These are phyloP conservation scores for Echinops telfairi DNA, from an alignment of 2,113 vertebrate species.

Conservation along the genomic window DNA sequence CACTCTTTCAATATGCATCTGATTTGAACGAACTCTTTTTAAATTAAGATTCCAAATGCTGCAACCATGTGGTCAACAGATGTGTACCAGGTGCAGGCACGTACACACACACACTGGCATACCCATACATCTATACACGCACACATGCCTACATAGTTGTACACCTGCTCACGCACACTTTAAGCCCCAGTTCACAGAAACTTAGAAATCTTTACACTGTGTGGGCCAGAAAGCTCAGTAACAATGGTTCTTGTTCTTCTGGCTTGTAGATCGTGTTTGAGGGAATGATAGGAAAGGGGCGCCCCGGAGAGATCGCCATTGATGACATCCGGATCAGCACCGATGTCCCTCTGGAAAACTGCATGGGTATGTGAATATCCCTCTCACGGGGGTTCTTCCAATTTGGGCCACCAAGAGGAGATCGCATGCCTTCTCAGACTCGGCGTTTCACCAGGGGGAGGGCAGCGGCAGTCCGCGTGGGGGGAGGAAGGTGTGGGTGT, in stretches of 20 bases:
- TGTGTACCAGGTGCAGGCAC: conserved; percentile 63
- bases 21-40: conserved; percentile 68
- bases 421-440: neutral
- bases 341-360: conserved; percentile 93
- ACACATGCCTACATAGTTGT: neutral
- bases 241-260: conserved; percentile 50
- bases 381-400: neutral
- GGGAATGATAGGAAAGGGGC: conserved; percentile 93
- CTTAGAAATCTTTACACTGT: conserved; percentile 1
- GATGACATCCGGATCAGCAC: conserved; percentile 96
- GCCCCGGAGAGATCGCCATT: conserved; percentile 93
- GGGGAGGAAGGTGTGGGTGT: neutral
- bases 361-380: conserved; percentile 92
- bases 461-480: neutral
- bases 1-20: conserved; percentile 61
- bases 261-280: conserved; percentile 95
- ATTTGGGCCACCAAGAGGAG: neutral
- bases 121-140: neutral
- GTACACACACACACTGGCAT: too few relatives aligned
- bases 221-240: conserved; percentile 40
- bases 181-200: conserved; percentile 9
- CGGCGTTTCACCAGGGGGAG: neutral
- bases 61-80: conserved; percentile 62
- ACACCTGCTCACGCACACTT: neutral
- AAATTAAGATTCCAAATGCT: conserved; percentile 73